phyloP scores from a whole-genome alignment of 2,888 invertebrate genomes.

The Chrysopilus asiliformis region DNA sequence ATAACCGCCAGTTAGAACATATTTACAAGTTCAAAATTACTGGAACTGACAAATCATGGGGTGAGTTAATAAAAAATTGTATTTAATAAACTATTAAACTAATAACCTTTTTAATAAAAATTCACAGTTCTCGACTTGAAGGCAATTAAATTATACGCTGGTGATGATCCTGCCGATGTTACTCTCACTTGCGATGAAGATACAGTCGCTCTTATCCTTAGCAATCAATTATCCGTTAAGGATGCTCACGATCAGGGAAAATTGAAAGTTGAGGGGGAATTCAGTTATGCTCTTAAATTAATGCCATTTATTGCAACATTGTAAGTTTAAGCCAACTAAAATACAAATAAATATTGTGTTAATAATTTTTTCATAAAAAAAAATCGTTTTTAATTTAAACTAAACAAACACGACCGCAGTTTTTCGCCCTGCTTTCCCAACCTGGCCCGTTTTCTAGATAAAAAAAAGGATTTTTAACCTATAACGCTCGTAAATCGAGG shows the following conservation, averaged over 20 bases:
- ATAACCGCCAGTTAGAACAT: constrained; percentile 12
- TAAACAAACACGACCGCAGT: no score
- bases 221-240: constrained; percentile 10
- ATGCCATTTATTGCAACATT: constrained; percentile 10
- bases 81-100: background rate
- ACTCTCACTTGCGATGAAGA: constrained; percentile 14
- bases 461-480: no score
- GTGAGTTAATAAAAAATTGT: constrained; percentile 8
- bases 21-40: constrained; percentile 16
- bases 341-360: no score
- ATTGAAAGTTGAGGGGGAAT: constrained; percentile 15
- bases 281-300: constrained; percentile 11
- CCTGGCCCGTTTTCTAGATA: no score
- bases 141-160: constrained; percentile 12
- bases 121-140: constrained; percentile 14
- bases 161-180: constrained; percentile 10
- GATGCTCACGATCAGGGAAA: constrained; percentile 13
- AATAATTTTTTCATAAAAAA: no score
- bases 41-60: constrained; percentile 13
- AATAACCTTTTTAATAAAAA: background rate
- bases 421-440: no score
- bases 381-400: no score
- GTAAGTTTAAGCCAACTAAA: no score
- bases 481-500: no score
- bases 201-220: constrained; percentile 11